phyloP scores from a whole-genome alignment of 2,113 vertebrate species.

The Nycticorax nycticorax region DNA sequence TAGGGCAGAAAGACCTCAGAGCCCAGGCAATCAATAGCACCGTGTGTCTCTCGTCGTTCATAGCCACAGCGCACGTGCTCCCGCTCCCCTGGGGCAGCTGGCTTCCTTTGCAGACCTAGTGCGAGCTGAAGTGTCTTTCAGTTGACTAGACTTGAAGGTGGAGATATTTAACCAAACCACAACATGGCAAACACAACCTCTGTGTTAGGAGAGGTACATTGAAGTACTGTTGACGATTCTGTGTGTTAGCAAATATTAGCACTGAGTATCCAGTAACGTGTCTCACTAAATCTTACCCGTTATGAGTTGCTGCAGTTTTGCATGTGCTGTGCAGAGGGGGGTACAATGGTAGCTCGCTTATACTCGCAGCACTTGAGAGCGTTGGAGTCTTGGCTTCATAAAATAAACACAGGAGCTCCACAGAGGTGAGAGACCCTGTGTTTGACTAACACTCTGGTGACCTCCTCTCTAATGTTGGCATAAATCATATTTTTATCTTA shows the following conservation, averaged over 20 bases:
- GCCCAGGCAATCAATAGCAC: background rate
- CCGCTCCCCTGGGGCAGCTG: background rate
- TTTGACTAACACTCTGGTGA: constrained; percentile 43
- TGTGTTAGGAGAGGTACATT: constrained; percentile 2
- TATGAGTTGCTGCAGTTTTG: background rate
- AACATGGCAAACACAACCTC: constrained; percentile 42
- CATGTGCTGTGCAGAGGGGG: background rate
- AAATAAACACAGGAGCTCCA: constrained; percentile 42
- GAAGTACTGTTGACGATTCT: background rate
- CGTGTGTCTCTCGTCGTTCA: background rate
- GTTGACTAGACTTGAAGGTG: background rate
- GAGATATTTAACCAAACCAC: constrained; percentile 31
- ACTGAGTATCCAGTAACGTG: background rate
- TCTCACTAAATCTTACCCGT: background rate
- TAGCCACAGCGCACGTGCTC: accelerated
- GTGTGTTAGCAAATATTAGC: constrained; percentile 36
- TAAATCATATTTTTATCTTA: constrained; percentile 5
- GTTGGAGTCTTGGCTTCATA: constrained; percentile 1
- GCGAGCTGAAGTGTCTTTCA: background rate
- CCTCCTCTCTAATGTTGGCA: background rate
- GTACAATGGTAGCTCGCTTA: constrained; percentile 1
- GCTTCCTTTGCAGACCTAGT: background rate
- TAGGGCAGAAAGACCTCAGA: background rate
- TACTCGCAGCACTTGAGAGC: background rate
- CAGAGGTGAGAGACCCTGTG: constrained; percentile 61